Conservation (phyloP, 2,113 vertebrate genomes). For the Ptychochromis oligacanthus region DNA sequence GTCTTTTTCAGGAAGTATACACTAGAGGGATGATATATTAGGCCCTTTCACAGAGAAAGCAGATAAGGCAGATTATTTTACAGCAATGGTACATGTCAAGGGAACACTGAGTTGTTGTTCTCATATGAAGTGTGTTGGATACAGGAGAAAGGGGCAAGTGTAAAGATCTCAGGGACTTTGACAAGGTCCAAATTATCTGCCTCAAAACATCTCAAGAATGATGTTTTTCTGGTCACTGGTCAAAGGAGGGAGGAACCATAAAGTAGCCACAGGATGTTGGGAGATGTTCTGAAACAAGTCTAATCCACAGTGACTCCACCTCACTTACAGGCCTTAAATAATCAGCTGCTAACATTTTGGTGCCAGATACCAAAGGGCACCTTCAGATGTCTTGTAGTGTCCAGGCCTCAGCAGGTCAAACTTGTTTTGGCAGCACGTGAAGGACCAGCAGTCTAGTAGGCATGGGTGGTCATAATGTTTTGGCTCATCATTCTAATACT, state of each 20-base stretch:
- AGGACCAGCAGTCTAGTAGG: neutral
- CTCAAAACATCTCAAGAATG: neutral
- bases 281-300: neutral
- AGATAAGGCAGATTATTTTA: neutral
- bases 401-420: neutral
- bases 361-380: neutral
- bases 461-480: neutral
- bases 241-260: neutral
- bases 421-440: neutral
- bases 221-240: neutral
- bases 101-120: fast-evolving
- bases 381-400: neutral
- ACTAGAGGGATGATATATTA: neutral
- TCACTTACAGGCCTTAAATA: neutral
- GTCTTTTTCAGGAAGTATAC: neutral
- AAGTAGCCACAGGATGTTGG: neutral
- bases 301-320: neutral
- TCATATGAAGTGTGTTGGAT: neutral
- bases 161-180: neutral
- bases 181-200: neutral
- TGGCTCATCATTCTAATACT: slow-evolving; percentile 10
- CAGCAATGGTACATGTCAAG: neutral
- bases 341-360: neutral
- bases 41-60: neutral
- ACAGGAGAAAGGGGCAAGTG: neutral